Evolutionary conservation across 1,140 invertebrate genomes (phyloP).

Genomic region (Drosophila mayri): DNA sequence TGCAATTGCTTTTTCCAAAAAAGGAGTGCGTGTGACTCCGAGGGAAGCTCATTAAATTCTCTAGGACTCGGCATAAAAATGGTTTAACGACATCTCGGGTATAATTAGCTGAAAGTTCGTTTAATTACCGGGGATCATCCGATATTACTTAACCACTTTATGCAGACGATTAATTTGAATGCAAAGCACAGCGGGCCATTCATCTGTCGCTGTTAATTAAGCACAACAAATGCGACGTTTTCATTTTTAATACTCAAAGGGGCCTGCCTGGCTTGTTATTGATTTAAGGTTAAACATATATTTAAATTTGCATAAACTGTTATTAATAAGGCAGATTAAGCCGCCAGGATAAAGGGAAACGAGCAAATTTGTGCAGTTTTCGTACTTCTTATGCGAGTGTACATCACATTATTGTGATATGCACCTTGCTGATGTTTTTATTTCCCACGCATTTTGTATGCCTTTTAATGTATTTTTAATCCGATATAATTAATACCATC

Average conservation of each 20-base stretch:
- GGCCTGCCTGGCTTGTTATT: constrained; percentile 37
- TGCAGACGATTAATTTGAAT: constrained; percentile 39
- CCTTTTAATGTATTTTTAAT: constrained; percentile 55
- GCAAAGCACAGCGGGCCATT: constrained; percentile 22
- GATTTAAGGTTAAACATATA: constrained; percentile 74
- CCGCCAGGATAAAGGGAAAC: constrained; percentile 3
- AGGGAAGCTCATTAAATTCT: constrained; percentile 51
- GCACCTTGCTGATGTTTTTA: constrained; percentile 43
- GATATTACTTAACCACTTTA: constrained; percentile 43
- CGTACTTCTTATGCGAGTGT: constrained; percentile 6
- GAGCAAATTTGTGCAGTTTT: constrained; percentile 15
- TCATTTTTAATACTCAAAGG: constrained; percentile 35
- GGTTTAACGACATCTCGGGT: constrained; percentile 12
- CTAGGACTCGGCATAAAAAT: constrained; percentile 2
- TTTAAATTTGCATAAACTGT: constrained; percentile 78
- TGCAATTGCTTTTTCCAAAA: constrained; percentile 37
- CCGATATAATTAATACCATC: constrained; percentile 56
- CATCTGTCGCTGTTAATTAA: constrained; percentile 69
- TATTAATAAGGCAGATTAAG: constrained; percentile 75
- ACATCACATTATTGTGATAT: constrained; percentile 19
- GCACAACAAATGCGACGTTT: constrained; percentile 49
- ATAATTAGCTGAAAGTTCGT: constrained; percentile 41
- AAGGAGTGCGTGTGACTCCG: neutral
- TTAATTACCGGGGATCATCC: constrained; percentile 32
- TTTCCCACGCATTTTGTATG: constrained; percentile 33